Evolutionary conservation across 2,797 vertebrate genomes (phyloP).

Genomic region (Clarias pachynema): DNA sequence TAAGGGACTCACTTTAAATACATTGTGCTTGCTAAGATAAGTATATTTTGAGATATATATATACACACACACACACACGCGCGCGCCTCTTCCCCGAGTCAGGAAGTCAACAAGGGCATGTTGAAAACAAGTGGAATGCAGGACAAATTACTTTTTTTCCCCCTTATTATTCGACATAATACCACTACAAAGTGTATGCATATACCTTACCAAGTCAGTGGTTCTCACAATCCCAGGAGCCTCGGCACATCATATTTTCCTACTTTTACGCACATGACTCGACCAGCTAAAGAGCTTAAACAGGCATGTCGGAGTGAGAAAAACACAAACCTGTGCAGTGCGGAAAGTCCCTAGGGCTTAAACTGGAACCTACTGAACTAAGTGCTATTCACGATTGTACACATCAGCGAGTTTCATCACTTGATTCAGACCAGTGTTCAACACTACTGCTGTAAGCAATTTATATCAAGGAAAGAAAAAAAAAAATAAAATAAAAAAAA

Average conservation of each 20-base stretch:
- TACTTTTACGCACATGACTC: constrained; percentile 7
- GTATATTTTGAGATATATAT: neutral
- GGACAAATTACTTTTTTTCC: neutral
- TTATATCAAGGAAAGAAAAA: neutral
- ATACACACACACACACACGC: neutral
- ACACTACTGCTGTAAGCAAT: constrained; percentile 23
- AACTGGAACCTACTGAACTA: constrained; percentile 18
- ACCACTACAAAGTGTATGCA: constrained; percentile 15
- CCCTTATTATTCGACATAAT: neutral
- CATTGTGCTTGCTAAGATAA: constrained; percentile 10
- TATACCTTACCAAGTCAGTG: constrained; percentile 2
- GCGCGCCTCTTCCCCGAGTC: neutral
- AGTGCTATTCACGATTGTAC: constrained; percentile 49
- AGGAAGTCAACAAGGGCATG: constrained; percentile 12
- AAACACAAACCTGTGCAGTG: constrained; percentile 7
- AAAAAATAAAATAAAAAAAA: neutral
- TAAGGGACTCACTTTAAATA: neutral
- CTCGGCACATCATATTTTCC: constrained; percentile 9
- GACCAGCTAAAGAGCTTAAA: neutral
- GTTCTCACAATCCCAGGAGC: neutral
- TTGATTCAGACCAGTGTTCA: constrained; percentile 43
- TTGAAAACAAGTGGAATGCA: constrained; percentile 6
- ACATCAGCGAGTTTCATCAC: constrained; percentile 22
- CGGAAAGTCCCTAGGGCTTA: neutral
- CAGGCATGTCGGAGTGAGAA: neutral